A percentile compares a stretch with the other conserved stretches of the same genome.
These are phyloP conservation scores for Trachemys scripta DNA, from an alignment of 2,113 vertebrate species.

Conservation along the genomic window DNA sequence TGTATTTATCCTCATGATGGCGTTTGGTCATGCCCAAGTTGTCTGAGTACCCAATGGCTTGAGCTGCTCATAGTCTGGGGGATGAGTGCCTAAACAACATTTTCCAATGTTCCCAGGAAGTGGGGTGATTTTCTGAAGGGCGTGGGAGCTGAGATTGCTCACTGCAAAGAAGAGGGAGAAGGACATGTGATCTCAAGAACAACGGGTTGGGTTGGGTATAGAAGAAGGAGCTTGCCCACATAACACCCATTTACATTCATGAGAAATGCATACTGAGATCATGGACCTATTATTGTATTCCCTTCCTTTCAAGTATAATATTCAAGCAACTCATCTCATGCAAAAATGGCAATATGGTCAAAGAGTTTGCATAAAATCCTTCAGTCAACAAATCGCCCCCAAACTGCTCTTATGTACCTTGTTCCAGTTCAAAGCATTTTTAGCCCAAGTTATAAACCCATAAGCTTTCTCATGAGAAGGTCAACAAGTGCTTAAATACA, in stretches of 20 bases:
- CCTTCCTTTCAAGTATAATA: not conserved
- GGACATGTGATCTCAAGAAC: not conserved
- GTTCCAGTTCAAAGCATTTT: not conserved
- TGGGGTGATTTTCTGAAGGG: not conserved
- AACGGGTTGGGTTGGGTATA: not conserved
- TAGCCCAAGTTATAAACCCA: not conserved
- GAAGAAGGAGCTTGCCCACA: not conserved
- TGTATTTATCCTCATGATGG: not conserved
- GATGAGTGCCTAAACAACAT: not conserved
- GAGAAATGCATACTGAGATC: not conserved
- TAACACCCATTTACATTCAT: not conserved
- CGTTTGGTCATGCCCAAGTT: accelerated
- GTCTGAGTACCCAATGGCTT: not conserved
- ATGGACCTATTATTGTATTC: not conserved
- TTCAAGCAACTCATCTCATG: not conserved
- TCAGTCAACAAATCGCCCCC: not conserved
- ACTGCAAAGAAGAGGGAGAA: not conserved
- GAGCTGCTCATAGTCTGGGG: not conserved
- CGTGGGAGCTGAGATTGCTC: not conserved
- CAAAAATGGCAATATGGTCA: not conserved
- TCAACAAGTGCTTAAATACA: not conserved
- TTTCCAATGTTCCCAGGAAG: not conserved
- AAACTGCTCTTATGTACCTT: not conserved
- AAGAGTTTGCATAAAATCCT: not conserved
- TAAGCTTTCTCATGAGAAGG: not conserved